These are phyloP conservation scores for Spinus pinus DNA, from an alignment of 2,797 vertebrate species.

Conservation along the genomic window DNA sequence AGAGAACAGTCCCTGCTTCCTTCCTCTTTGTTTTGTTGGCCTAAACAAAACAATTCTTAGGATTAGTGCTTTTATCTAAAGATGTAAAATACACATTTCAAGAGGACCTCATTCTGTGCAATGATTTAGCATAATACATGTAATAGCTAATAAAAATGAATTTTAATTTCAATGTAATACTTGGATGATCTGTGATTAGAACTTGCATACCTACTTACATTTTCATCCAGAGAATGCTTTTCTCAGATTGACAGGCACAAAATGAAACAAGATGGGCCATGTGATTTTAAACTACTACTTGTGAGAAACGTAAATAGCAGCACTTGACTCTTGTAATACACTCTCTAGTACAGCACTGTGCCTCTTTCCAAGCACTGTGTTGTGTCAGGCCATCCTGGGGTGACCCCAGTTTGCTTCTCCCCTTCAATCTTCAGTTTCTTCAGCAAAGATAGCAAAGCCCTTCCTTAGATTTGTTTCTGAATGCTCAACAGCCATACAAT, in stretches of 20 bases:
- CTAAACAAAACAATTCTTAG: not conserved
- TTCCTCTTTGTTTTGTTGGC: not conserved
- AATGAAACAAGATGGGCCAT: not conserved
- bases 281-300: not conserved
- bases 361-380: not conserved
- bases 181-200: not conserved
- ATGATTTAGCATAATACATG: not conserved
- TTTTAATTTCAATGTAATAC: not conserved
- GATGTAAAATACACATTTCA: not conserved
- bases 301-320: not conserved
- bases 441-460: not conserved
- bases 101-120: not conserved
- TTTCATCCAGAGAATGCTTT: not conserved
- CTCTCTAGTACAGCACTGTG: not conserved
- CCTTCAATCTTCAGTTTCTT: not conserved
- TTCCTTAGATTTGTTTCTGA: not conserved
- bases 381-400: not conserved
- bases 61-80: not conserved
- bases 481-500: rapidly evolving
- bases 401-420: not conserved
- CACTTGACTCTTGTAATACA: not conserved
- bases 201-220: not conserved
- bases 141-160: not conserved
- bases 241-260: not conserved
- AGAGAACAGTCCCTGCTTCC: not conserved